Percentiles rank a stretch among this genome's conserved stretches.
Conservation (phyloP, 2,113 vertebrate species). For the Ploceus nigricollis region DNA sequence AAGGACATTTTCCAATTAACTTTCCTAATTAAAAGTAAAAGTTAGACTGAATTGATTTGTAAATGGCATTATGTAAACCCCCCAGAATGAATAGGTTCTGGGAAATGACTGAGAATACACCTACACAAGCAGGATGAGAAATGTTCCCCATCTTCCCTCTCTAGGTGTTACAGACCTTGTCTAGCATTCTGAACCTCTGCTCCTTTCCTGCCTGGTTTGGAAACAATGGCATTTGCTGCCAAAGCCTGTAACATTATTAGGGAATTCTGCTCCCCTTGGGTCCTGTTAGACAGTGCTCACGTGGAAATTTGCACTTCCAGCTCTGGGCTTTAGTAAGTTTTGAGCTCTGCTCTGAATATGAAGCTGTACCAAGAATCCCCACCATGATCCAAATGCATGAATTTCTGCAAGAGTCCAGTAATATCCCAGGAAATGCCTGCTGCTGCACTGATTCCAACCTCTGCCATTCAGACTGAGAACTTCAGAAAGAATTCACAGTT, state of each 20-base stretch:
- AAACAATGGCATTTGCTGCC: neutral
- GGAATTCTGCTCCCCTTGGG: neutral
- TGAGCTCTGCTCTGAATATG: neutral
- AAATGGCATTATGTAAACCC: neutral
- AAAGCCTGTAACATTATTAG: neutral
- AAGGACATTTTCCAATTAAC: conserved; percentile 30
- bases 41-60: neutral
- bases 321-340: neutral
- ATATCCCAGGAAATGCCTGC: neutral
- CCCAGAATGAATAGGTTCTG: neutral
- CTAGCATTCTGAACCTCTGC: neutral
- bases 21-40: conserved; percentile 11
- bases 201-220: neutral
- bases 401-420: neutral
- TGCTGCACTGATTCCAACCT: neutral
- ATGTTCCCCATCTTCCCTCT: neutral
- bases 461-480: neutral
- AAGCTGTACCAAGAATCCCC: neutral
- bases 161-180: neutral
- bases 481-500: neutral
- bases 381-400: neutral
- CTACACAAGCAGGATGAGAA: neutral
- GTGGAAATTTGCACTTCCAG: neutral
- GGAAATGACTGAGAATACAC: neutral
- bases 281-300: neutral